phyloP scores from a whole-genome alignment of 2,797 vertebrate genomes.

The Pangasius mekongensis region DNA sequence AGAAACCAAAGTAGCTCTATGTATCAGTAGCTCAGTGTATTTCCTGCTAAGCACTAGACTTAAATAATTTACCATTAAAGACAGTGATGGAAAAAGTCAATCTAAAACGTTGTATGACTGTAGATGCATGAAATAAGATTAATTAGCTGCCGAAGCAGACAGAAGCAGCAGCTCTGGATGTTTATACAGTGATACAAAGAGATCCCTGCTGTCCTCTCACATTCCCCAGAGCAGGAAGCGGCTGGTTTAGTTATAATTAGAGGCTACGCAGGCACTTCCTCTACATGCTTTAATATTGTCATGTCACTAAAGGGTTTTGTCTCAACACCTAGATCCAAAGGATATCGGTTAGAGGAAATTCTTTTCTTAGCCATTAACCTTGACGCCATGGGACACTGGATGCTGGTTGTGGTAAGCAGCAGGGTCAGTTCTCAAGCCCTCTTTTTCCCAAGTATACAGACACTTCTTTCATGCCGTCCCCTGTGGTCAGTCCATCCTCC shows the following conservation, averaged over 20 bases:
- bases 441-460: slow-evolving; percentile 28
- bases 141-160: slow-evolving; percentile 55
- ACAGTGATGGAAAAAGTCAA: neutral
- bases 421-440: slow-evolving; percentile 42
- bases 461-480: slow-evolving; percentile 46
- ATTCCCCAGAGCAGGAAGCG: slow-evolving; percentile 38
- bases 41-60: neutral
- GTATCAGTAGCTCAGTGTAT: too few relatives aligned
- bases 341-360: slow-evolving; percentile 15
- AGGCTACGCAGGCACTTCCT: slow-evolving; percentile 42
- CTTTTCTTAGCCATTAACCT: slow-evolving; percentile 55
- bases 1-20: neutral
- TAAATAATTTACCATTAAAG: neutral
- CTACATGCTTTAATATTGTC: slow-evolving; percentile 43
- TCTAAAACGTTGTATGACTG: neutral
- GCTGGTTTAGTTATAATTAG: slow-evolving; percentile 58
- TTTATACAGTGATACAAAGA: slow-evolving; percentile 55
- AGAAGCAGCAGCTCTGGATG: slow-evolving; percentile 50
- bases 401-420: slow-evolving; percentile 33
- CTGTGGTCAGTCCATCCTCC: slow-evolving; percentile 11
- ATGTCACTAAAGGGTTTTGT: slow-evolving; percentile 2
- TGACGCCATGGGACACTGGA: slow-evolving; percentile 31
- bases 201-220: slow-evolving; percentile 28
- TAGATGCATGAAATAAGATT: slow-evolving; percentile 22
- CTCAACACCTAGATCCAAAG: neutral